Evolutionary conservation across 2,797 vertebrate genomes (phyloP), one percentile per base, ranked within the genome.

Genomic region (Mus spretus): DNA sequence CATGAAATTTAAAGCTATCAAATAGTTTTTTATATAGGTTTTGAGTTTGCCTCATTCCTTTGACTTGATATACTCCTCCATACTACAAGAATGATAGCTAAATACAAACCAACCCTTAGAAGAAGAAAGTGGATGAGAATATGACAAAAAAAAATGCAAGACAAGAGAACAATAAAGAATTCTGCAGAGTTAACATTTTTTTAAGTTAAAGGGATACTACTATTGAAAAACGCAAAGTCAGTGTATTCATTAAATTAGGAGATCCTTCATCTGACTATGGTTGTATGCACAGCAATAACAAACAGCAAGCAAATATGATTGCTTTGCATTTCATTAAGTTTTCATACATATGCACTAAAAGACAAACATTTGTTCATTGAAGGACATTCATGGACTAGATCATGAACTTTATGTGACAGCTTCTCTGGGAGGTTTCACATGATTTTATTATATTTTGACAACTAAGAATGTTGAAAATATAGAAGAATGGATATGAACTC

Each of bases 391-490:
- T 15, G 44, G 14, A 28, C 13, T 11, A 17, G 19, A 3, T 4
- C 15, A 50, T 17, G 24, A 0, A n/a, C 22, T 40, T 91, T 47
- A 47, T 57, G 78, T 82, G 47, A 63, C 20, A 90, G 55, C 24
- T 82, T 91, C 79, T 72, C 3, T 17, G 7, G 37, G 12, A 75
- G 3, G 1, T 57, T 90, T 75, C 40, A 75, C 78, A 93, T 55
- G 72, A 75, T 79, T 93, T 83, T 78, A 79, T 83, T 22, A 59
- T n/a, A 31, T 90, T 80, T 90, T 92, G 65, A 85, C 50, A 90
- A 88, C 81, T 80, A 77, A 87, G 53, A 3, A 37, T 37, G 13
- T 78, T 95, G 55, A 93, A 95, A 72, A 80, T 91, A 72, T 6
- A 19, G 34, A 70, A 89, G 63, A 83, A 70, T 79, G 26, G 57